phyloP scores from a whole-genome alignment of 92 coral and sea anemone genomes.

The Epizoanthus ramosus region DNA sequence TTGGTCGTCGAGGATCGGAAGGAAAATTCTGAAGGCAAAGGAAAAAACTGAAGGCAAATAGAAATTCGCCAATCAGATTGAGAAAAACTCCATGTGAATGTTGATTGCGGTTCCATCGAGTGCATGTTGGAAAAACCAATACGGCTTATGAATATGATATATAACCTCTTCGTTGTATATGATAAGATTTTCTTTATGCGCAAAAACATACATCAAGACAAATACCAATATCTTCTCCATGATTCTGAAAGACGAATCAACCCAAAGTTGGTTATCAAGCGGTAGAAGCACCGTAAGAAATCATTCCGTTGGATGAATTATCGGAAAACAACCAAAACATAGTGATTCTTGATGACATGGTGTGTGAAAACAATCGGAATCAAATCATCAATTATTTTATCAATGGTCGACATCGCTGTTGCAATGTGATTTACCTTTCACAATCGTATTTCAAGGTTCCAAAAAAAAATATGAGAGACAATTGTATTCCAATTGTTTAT shows the following conservation, averaged over 20 bases:
- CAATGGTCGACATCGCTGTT: not conserved
- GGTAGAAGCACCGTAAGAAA: not conserved
- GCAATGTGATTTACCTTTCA: not conserved
- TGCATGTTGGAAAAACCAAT: too few species aligned
- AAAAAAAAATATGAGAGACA: not conserved
- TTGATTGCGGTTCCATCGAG: not conserved
- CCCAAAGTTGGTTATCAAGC: not conserved
- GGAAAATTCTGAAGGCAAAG: too few species aligned
- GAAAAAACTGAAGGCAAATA: too few species aligned
- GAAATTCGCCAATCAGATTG: too few species aligned
- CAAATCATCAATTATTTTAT: not conserved
- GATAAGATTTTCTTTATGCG: too few species aligned
- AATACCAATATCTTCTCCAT: too few species aligned
- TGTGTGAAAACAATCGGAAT: not conserved
- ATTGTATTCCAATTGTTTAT: not conserved
- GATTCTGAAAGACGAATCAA: too few species aligned
- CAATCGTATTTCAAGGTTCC: not conserved
- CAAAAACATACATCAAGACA: too few species aligned
- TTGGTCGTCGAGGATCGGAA: too few species aligned
- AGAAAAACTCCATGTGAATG: too few species aligned
- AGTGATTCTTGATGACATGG: not conserved
- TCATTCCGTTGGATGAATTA: not conserved
- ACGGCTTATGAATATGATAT: too few species aligned
- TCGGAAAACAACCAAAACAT: not conserved
- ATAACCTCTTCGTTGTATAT: too few species aligned